Evolutionary conservation across 2,113 vertebrate species (phyloP).

Genomic region (Petrocephalus microphthalmus): DNA sequence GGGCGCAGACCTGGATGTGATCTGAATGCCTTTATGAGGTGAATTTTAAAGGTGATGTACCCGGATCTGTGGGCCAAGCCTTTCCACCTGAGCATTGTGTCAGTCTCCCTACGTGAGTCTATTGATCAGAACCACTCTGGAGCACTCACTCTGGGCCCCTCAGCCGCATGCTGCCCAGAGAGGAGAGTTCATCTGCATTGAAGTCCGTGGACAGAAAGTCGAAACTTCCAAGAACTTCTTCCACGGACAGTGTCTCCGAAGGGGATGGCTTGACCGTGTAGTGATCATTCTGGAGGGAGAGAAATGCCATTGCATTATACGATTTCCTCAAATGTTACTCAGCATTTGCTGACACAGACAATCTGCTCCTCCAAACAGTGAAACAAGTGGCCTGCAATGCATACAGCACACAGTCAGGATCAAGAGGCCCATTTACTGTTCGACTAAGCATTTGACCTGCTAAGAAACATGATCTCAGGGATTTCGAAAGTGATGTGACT

Average conservation of each 20-base stretch:
- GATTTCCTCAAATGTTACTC: neutral
- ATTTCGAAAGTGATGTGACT: neutral
- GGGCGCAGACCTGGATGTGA: neutral
- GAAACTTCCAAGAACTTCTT: conserved; percentile 84
- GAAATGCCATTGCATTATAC: neutral
- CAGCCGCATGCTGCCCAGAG: conserved; percentile 67
- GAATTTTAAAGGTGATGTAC: neutral
- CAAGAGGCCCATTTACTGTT: neutral
- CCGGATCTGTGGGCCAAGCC: neutral
- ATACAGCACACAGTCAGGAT: neutral
- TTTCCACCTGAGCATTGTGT: neutral
- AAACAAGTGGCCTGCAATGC: neutral
- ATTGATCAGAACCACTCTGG: neutral
- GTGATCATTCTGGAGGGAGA: conserved; percentile 52
- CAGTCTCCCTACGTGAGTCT: neutral
- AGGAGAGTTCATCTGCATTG: conserved; percentile 66
- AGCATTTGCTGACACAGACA: neutral
- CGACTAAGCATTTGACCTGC: neutral
- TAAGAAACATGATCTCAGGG: neutral
- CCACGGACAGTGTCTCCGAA: conserved; percentile 76
- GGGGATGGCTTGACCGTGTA: conserved; percentile 56
- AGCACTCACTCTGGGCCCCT: conserved; percentile 66
- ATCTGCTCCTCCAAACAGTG: neutral
- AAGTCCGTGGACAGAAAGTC: conserved; percentile 81
- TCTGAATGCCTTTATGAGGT: neutral